Percentiles rank a stretch among this genome's conserved stretches.
Conservation (phyloP, 2,113 vertebrate genomes). For the Phainopepla nitens region DNA sequence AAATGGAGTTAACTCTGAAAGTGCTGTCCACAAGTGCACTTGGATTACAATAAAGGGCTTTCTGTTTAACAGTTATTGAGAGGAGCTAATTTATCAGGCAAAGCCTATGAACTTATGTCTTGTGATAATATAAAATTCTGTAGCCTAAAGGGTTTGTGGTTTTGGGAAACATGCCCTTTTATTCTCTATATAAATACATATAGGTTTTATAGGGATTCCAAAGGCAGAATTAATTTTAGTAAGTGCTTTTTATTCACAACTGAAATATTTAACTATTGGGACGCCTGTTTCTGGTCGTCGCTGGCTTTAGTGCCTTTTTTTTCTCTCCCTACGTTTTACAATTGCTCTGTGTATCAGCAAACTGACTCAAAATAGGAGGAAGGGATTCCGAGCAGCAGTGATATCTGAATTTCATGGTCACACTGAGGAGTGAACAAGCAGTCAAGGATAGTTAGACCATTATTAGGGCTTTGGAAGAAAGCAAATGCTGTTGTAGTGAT, state of each 20-base stretch:
- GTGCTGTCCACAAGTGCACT: constrained; percentile 60
- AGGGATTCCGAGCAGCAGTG: constrained; percentile 1
- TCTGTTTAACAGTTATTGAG: constrained; percentile 42
- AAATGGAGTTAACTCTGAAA: constrained; percentile 73
- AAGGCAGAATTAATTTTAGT: constrained; percentile 41
- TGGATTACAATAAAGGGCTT: constrained; percentile 55
- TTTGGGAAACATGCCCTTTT: constrained; percentile 18
- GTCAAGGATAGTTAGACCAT: not conserved
- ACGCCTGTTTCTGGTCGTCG: not conserved
- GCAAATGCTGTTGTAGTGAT: not conserved
- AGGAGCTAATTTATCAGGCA: constrained; percentile 48
- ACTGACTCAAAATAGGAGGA: constrained; percentile 7
- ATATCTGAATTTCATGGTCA: constrained; percentile 1
- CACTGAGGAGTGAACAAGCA: not conserved
- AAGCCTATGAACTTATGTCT: constrained; percentile 48
- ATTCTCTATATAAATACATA: not conserved
- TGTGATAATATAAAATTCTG: not conserved
- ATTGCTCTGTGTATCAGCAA: constrained; percentile 6
- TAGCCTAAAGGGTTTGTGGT: not conserved
- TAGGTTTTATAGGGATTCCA: not conserved
- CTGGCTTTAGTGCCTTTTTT: not conserved
- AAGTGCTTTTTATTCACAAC: not conserved
- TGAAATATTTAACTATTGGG: not conserved
- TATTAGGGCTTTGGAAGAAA: not conserved
- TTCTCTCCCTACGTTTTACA: not conserved